Evolutionary conservation across 2,888 invertebrate species (phyloP), one percentile per base, ranked within the genome.

Genomic region (Cremastinae sp.): DNA sequence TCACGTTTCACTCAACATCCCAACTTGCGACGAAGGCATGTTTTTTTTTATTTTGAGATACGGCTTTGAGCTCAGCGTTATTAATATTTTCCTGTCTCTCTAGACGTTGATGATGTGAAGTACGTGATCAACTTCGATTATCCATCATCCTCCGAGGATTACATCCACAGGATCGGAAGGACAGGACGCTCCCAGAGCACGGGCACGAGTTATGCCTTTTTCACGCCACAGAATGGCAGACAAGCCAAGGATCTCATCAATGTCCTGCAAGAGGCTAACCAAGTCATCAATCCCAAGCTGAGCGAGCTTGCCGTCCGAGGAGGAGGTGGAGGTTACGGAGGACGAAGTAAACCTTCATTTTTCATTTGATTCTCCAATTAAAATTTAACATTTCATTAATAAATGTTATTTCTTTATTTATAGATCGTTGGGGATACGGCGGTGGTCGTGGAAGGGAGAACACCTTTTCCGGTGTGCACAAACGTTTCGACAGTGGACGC

Each of bases 61-160:
- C 10, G 14, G 9, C 7, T 5, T 41, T 28, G 9, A 12, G 66
- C 51, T 14, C 16, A 43, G 12, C 16, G 58, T 65, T 71, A 73
- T 75, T 64, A 69, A 70, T 72, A 72, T 71, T 78, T 83, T 81
- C 76, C 71, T 73, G 59, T 66, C 78, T 82, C 80, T 87, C 87
- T 92, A 98, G 97, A 98, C 94, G 97, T 98, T 88, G 97, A 97
- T 90, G 97, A 97, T 89, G 97, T 98, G 87, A 97, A 97, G 91
- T 97, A 95, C 92, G 98, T 98, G 81, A 96, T 98, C 90, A 98
- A 98, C 92, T 97, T 95, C 92, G 98, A 98, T 92, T 98, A 97
- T 91, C 98, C 98, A 70, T 96, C 96, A 90, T 97, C 96, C 75
- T 96, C 97, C 68, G 98, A 98, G 90, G 97, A 98, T 91, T 98